These are phyloP conservation scores for Magallana angulata DNA, from an alignment of 1,140 invertebrate genomes.

Conservation along the genomic window DNA sequence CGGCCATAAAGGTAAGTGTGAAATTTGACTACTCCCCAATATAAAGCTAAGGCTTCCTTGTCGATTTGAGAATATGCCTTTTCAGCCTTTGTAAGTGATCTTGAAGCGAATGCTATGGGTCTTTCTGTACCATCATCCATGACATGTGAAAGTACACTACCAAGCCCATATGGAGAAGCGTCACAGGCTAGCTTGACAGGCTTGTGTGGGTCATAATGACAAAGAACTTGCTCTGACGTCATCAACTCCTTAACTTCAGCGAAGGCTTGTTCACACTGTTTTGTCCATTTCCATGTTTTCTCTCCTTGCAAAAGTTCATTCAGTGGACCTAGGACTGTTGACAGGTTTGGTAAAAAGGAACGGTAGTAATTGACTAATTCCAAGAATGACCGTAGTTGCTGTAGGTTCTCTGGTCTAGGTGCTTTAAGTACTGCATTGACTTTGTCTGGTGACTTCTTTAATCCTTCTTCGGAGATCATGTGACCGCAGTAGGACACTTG, in stretches of 20 bases:
- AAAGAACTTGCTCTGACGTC: slow-evolving; percentile 25
- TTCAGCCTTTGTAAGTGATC: slow-evolving; percentile 75
- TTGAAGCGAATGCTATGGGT: slow-evolving; percentile 78
- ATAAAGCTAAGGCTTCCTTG: too few relatives aligned
- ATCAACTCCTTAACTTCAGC: slow-evolving; percentile 25
- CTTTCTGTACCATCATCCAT: slow-evolving; percentile 74
- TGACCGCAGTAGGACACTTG: slow-evolving; percentile 33
- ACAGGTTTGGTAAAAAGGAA: slow-evolving; percentile 30
- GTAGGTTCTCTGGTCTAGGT: slow-evolving; percentile 38
- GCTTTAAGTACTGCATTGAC: slow-evolving; percentile 48
- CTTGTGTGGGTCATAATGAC: slow-evolving; percentile 40
- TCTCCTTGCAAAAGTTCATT: slow-evolving; percentile 45
- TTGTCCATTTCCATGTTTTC: slow-evolving; percentile 43
- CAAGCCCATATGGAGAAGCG: slow-evolving; percentile 80
- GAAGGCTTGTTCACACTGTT: slow-evolving; percentile 20
- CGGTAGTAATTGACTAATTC: slow-evolving; percentile 53
- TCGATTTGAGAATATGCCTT: slow-evolving; percentile 79
- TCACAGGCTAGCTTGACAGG: slow-evolving; percentile 75
- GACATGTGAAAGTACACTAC: slow-evolving; percentile 79
- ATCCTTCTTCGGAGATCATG: slow-evolving; percentile 17
- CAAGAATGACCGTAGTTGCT: slow-evolving; percentile 44
- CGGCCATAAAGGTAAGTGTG: too few relatives aligned
- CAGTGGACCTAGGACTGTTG: slow-evolving; percentile 43
- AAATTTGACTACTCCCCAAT: too few relatives aligned
- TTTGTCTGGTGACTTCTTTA: slow-evolving; percentile 50